Evolutionary conservation across 2,113 vertebrate species (phyloP).

Genomic region (Colossoma macropomum): DNA sequence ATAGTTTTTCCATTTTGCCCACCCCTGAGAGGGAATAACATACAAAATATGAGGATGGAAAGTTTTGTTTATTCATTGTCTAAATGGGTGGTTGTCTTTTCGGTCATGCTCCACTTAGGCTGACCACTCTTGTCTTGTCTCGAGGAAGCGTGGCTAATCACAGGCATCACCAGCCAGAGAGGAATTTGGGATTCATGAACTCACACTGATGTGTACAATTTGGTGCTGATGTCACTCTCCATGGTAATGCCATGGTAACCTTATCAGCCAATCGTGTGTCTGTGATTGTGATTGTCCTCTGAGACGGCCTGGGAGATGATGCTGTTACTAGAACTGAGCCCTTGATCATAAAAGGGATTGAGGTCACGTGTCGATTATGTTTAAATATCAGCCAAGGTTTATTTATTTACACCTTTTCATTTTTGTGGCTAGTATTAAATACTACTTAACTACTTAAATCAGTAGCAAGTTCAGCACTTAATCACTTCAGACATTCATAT

Average conservation of each 20-base stretch:
- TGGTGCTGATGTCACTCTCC: background rate
- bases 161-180: background rate
- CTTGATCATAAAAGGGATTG: background rate
- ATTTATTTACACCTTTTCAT: too few species aligned
- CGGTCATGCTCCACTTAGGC: background rate
- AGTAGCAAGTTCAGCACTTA: too few species aligned
- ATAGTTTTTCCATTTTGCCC: too few species aligned
- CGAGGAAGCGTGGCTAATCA: background rate
- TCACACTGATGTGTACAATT: background rate
- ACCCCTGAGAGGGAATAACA: too few species aligned
- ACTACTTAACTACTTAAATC: too few species aligned
- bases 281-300: background rate
- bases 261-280: background rate
- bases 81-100: background rate
- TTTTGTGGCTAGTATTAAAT: too few species aligned
- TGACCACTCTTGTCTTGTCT: background rate
- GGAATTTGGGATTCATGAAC: background rate
- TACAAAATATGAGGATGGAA: too few species aligned
- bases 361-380: too few species aligned
- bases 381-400: too few species aligned
- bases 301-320: background rate
- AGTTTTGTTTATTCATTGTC: background rate
- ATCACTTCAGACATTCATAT: too few species aligned
- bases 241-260: slow-evolving; percentile 10
- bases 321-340: background rate